Evolutionary conservation across 2,113 vertebrate species (phyloP), one percentile per base, ranked within the genome.

Genomic region (Uria lomvia): DNA sequence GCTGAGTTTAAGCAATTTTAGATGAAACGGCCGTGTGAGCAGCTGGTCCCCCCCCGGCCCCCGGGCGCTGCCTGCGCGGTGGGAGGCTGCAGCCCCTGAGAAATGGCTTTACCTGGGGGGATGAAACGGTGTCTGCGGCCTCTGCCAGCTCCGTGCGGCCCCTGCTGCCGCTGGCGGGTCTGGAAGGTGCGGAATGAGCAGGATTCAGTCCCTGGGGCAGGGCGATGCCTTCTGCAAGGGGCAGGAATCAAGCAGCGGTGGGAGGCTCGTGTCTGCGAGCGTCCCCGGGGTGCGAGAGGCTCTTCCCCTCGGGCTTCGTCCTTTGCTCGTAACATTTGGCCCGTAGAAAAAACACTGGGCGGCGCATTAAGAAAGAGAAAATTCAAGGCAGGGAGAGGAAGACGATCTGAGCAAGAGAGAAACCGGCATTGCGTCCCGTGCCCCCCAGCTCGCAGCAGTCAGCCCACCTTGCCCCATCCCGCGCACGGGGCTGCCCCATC

Each of bases 361-460:
- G 4, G 52, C 50, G 40, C 42, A 3, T 7, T 9, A 8, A 30
- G 52, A 59, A 27, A 58, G 72, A 29, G 32, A 8, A 30, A 34
- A 29, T 26, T 11, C 23, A 30, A 47, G 58, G 83, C 36, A 23
- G 40, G 68, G 26, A 29, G n/a, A 45, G 22, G 12, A 83, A 34
- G 43, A 16, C 1, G 15, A 26, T 23, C 0, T 3, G 49, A 79
- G 34, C 17, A 7, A 38, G 36, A 60, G 38, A 32, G 21, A 42
- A 30, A 7, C 23, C 11, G 3, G 21, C 17, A 0, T 3, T 29
- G 13, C 5, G 18, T 5, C 34, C 26, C 23, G 2, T 0, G 16
- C 12, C 11, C 47, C 36, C 7, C 3, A 34, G 1, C 5, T 5
- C 0, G 1, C 43, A 9, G 38, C 8, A 2, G 4, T 5, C 34